phyloP scores from a whole-genome alignment of 2,888 invertebrate genomes.

The Sminthurides aquaticus region DNA sequence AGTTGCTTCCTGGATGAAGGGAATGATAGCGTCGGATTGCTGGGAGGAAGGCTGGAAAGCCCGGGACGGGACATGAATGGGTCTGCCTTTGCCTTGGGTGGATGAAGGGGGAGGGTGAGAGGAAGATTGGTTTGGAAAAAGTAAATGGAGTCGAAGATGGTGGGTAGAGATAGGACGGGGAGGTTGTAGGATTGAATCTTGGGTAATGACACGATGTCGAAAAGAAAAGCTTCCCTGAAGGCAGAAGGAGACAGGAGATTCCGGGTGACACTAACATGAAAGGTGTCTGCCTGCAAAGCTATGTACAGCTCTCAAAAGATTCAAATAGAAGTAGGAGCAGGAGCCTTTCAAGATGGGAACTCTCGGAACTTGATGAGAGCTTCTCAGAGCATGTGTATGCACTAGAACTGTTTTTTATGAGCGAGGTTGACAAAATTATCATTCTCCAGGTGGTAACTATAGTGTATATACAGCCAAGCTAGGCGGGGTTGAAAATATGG shows the following conservation, averaged over 20 bases:
- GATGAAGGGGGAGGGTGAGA: too few species aligned
- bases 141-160: background rate
- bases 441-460: background rate
- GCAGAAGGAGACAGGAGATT: slow-evolving; percentile 13
- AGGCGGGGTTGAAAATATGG: too few species aligned
- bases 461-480: too few species aligned
- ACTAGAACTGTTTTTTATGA: too few species aligned
- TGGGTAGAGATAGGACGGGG: background rate
- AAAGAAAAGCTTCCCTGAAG: slow-evolving; percentile 11
- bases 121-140: too few species aligned
- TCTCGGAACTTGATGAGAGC: background rate
- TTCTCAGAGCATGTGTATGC: background rate
- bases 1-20: too few species aligned
- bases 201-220: slow-evolving; percentile 21
- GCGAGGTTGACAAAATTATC: background rate
- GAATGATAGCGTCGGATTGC: too few species aligned
- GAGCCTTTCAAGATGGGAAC: background rate
- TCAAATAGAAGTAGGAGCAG: too few species aligned
- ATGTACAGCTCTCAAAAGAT: background rate
- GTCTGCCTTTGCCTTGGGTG: too few species aligned
- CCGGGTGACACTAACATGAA: slow-evolving; percentile 21
- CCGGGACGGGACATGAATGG: too few species aligned
- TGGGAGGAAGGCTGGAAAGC: background rate
- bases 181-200: background rate
- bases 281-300: slow-evolving; percentile 12